A percentile compares a stretch with the other conserved stretches of the same genome.
These are phyloP conservation scores for Macrochelys suwanniensis DNA, from an alignment of 2,797 vertebrate genomes.

Conservation along the genomic window DNA sequence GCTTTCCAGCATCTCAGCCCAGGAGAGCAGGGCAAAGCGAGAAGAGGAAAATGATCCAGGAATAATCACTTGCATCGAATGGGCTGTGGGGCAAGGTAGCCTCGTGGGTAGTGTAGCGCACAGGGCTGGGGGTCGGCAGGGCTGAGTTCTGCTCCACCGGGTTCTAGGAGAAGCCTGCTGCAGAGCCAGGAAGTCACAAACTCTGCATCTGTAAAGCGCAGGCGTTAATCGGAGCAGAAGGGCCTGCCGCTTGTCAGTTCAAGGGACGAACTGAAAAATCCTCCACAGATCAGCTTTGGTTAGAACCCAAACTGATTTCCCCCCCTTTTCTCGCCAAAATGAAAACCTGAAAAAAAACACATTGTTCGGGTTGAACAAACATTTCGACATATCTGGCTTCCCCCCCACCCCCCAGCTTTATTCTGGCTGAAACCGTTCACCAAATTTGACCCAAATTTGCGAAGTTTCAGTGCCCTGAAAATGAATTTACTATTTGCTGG, in stretches of 20 bases:
- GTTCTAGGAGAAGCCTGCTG: not conserved
- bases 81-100: not conserved
- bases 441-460: not conserved
- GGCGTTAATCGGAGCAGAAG: too few species aligned
- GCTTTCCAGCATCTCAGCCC: not conserved
- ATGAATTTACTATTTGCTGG: not conserved
- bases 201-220: not conserved
- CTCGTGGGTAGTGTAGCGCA: accelerated
- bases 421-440: not conserved
- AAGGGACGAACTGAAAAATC: not conserved
- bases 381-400: not conserved
- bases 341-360: not conserved
- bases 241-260: not conserved
- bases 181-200: not conserved
- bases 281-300: not conserved
- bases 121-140: not conserved
- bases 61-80: not conserved
- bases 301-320: not conserved
- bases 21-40: not conserved
- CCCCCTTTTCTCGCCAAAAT: not conserved
- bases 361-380: not conserved
- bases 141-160: not conserved
- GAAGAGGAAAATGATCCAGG: not conserved
- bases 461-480: not conserved
- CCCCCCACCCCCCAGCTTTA: not conserved